Evolutionary conservation across 2,888 invertebrate species (phyloP).

Genomic region (Abrostola triplasia): DNA sequence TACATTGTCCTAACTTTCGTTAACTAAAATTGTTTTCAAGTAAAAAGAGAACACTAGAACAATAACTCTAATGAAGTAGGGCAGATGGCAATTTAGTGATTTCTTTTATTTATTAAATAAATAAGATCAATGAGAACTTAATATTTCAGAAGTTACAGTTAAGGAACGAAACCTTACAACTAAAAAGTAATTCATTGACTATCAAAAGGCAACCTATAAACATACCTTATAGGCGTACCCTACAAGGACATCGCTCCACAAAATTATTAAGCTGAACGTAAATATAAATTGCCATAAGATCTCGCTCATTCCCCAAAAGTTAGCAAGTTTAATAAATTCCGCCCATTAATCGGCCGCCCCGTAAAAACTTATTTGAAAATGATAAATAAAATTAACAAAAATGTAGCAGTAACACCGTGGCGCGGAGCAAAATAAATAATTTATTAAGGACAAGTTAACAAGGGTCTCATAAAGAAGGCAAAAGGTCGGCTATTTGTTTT

Average conservation of each 20-base stretch:
- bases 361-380: conserved; percentile 74
- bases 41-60: conserved; percentile 45
- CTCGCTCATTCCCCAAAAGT: conserved; percentile 56
- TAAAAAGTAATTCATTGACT: neutral
- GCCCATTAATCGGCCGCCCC: conserved; percentile 59
- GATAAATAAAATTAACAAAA: conserved; percentile 81
- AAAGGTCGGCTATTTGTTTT: conserved; percentile 88
- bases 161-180: no score
- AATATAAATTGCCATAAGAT: conserved; percentile 53
- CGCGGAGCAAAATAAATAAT: conserved; percentile 83
- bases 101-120: no score
- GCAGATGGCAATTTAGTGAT: conserved; percentile 5
- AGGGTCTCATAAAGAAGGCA: conserved; percentile 88
- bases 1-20: neutral
- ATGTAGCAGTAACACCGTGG: conserved; percentile 70
- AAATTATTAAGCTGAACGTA: conserved; percentile 32
- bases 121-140: no score
- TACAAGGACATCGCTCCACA: conserved; percentile 24
- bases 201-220: neutral
- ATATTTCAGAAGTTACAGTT: no score
- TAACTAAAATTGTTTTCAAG: conserved; percentile 29
- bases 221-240: neutral
- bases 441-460: conserved; percentile 88
- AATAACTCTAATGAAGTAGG: conserved; percentile 46
- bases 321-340: conserved; percentile 60